These are phyloP conservation scores for Pristionchus pacificus DNA, from an alignment of 1,140 invertebrate genomes.

Conservation along the genomic window DNA sequence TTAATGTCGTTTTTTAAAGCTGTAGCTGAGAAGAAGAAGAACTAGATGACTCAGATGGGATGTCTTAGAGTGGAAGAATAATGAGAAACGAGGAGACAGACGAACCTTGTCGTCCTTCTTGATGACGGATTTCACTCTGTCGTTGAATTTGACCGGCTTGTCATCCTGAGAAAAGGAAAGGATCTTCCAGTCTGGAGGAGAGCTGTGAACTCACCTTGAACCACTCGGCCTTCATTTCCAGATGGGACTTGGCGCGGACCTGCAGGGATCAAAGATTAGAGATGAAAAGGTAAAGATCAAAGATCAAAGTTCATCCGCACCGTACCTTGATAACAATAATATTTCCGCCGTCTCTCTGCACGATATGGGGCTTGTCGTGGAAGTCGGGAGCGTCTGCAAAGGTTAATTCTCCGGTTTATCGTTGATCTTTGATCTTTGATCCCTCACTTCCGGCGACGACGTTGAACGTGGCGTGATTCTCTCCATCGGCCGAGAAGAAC, in stretches of 20 bases:
- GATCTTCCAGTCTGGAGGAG: not conserved
- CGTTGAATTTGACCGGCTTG: conserved; percentile 49
- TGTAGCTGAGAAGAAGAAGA: too few relatives aligned
- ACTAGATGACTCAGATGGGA: too few relatives aligned
- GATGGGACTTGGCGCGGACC: conserved; percentile 51
- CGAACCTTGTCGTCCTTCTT: conserved; percentile 50
- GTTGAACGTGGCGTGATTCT: conserved; percentile 54
- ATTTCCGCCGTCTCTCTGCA: conserved; percentile 54
- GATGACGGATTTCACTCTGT: conserved; percentile 46
- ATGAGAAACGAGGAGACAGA: too few relatives aligned
- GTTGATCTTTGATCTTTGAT: conserved; percentile 1
- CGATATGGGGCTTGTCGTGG: conserved; percentile 57
- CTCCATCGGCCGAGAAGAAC: conserved; percentile 47
- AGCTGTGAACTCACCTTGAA: conserved; percentile 42
- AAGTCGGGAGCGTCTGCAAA: conserved; percentile 56
- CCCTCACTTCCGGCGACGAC: conserved; percentile 55
- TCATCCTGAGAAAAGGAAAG: conserved; percentile 45
- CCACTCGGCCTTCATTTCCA: conserved; percentile 56
- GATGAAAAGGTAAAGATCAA: too few relatives aligned
- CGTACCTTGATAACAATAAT: conserved; percentile 51
- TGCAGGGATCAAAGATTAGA: not conserved
- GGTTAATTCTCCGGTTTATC: too few relatives aligned
- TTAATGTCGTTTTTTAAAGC: too few relatives aligned
- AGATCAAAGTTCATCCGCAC: not conserved
- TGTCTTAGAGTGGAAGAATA: too few relatives aligned